phyloP scores from a whole-genome alignment of 37 sponge, comb jelly and placozoan genomes.

The Aplysina aerophoba region DNA sequence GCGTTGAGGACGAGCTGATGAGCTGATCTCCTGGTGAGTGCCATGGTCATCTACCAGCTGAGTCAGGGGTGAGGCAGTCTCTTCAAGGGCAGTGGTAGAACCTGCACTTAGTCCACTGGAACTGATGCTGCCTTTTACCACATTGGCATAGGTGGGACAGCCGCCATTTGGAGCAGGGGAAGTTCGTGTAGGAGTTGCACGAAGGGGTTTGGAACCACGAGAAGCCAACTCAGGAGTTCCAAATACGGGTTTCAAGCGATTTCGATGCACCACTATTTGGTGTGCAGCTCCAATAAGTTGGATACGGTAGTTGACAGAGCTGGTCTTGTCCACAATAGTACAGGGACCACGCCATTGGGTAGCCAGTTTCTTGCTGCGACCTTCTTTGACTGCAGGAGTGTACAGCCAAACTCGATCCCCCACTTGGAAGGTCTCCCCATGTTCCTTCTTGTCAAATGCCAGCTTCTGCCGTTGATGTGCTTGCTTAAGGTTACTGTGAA shows the following conservation, averaged over 20 bases:
- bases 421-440: constrained; percentile 15
- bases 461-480: constrained; percentile 9
- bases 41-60: too few species aligned
- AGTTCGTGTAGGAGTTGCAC: background rate
- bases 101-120: too few species aligned
- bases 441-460: constrained; percentile 15
- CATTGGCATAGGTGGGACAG: background rate
- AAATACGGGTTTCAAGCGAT: constrained; percentile 33
- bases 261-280: constrained; percentile 27
- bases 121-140: background rate
- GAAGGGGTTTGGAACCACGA: background rate
- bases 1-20: too few species aligned
- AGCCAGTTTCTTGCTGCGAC: constrained; percentile 35
- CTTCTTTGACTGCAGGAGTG: constrained; percentile 48
- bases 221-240: constrained; percentile 5
- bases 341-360: constrained; percentile 51
- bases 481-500: background rate
- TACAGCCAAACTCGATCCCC: constrained; percentile 51
- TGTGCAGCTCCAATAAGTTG: constrained; percentile 23
- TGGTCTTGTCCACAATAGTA: constrained; percentile 40
- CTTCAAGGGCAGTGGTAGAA: too few species aligned
- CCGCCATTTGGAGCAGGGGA: background rate
- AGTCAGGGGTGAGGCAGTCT: too few species aligned
- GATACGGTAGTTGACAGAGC: constrained; percentile 1
- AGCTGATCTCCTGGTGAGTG: too few species aligned